Evolutionary conservation across 2,113 vertebrate species (phyloP).

Genomic region (Scophthalmus maximus): DNA sequence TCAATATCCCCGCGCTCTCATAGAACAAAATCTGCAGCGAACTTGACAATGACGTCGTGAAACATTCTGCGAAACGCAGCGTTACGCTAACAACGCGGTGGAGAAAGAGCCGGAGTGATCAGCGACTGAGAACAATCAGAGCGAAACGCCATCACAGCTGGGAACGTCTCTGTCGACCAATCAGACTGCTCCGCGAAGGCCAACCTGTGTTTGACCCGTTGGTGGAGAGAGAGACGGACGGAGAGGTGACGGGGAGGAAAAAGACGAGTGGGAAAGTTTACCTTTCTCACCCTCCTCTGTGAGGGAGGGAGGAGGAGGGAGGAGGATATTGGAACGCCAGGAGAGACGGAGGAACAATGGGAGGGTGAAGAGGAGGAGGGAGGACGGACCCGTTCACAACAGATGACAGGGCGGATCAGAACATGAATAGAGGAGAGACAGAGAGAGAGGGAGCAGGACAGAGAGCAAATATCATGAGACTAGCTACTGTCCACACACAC

Average conservation of each 20-base stretch:
- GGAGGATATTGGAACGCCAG: constrained; percentile 55
- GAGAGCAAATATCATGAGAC: constrained; percentile 65
- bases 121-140: too few relatives aligned
- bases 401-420: constrained; percentile 41
- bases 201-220: constrained; percentile 31
- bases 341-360: constrained; percentile 52
- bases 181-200: neutral
- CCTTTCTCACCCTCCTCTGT: constrained; percentile 75
- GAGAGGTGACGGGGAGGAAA: constrained; percentile 4
- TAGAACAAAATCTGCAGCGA: too few relatives aligned
- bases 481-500: constrained; percentile 41
- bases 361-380: constrained; percentile 37
- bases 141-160: too few relatives aligned
- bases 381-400: constrained; percentile 2
- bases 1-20: too few relatives aligned
- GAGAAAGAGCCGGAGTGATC: too few relatives aligned
- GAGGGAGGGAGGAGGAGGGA: constrained; percentile 2
- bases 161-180: too few relatives aligned
- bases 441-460: too few relatives aligned
- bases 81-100: too few relatives aligned
- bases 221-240: neutral
- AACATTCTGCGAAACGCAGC: too few relatives aligned
- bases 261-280: constrained; percentile 77
- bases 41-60: too few relatives aligned
- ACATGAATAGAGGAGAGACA: constrained; percentile 51